These are phyloP conservation scores for Eciton burchellii DNA, from an alignment of 1,140 invertebrate species.

Conservation along the genomic window DNA sequence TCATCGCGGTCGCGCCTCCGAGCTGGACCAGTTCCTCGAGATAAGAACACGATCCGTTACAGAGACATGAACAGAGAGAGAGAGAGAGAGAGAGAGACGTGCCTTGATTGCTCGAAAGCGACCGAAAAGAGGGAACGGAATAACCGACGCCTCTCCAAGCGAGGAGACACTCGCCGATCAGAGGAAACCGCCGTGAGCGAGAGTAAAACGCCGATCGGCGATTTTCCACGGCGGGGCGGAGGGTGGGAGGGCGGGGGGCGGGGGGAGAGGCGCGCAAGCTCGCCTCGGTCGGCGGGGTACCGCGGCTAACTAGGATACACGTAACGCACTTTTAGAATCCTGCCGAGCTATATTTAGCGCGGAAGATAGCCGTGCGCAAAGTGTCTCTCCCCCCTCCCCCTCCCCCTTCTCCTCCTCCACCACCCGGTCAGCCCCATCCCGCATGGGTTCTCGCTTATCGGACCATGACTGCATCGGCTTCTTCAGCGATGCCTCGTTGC, in stretches of 20 bases:
- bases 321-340: slow-evolving; percentile 71
- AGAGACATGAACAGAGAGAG: too few relatives aligned
- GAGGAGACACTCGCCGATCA: background rate
- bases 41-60: too few relatives aligned
- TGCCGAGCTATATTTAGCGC: slow-evolving; percentile 77
- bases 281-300: background rate
- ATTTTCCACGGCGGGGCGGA: slow-evolving; percentile 15
- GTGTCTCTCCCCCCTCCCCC: slow-evolving; percentile 68
- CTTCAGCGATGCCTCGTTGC: slow-evolving; percentile 63
- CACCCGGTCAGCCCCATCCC: too few relatives aligned
- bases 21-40: too few relatives aligned
- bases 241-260: slow-evolving; percentile 9
- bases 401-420: background rate
- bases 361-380: slow-evolving; percentile 71
- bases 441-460: slow-evolving; percentile 76
- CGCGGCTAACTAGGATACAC: slow-evolving; percentile 69
- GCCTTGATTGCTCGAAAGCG: too few relatives aligned
- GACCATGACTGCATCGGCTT: slow-evolving; percentile 76
- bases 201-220: slow-evolving; percentile 49
- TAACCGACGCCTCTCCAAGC: background rate
- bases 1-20: background rate
- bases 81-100: too few relatives aligned
- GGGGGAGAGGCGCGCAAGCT: slow-evolving; percentile 19
- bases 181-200: slow-evolving; percentile 8
- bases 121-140: background rate